phyloP scores from a whole-genome alignment of 2,888 invertebrate genomes.

The Xanthorhoe spadicearia region DNA sequence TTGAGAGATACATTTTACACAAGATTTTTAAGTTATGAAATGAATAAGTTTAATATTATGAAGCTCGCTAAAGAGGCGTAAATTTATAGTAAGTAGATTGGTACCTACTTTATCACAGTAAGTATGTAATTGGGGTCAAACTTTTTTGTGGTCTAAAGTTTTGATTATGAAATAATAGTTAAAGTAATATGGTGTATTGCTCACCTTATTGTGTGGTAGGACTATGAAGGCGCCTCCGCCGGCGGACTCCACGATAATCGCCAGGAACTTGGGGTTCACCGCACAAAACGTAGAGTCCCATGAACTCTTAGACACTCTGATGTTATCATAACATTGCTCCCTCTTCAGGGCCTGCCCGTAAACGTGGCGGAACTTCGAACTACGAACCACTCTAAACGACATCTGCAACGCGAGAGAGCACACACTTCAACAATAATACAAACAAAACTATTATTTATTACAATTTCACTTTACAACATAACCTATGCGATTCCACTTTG shows the following conservation, averaged over 20 bases:
- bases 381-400: constrained; percentile 98
- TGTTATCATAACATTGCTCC: constrained; percentile 99
- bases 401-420: constrained; percentile 86
- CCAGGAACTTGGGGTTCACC: constrained; percentile 98
- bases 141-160: neutral
- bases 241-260: constrained; percentile 98
- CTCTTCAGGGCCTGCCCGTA: constrained; percentile 95
- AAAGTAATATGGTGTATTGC: constrained; percentile 44
- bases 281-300: constrained; percentile 99
- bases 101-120: no score
- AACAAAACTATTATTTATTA: constrained; percentile 62
- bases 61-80: neutral
- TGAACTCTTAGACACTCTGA: constrained; percentile 98
- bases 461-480: constrained; percentile 76
- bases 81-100: neutral
- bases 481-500: constrained; percentile 74
- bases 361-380: constrained; percentile 99
- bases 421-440: constrained; percentile 69
- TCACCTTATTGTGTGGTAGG: constrained; percentile 95
- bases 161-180: neutral
- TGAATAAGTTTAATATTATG: neutral
- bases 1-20: no score
- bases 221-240: constrained; percentile 98
- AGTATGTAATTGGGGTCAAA: constrained; percentile 21
- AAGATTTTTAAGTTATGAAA: no score